These are phyloP conservation scores for Merodon equestris DNA, from an alignment of 2,888 invertebrate genomes.

Conservation along the genomic window DNA sequence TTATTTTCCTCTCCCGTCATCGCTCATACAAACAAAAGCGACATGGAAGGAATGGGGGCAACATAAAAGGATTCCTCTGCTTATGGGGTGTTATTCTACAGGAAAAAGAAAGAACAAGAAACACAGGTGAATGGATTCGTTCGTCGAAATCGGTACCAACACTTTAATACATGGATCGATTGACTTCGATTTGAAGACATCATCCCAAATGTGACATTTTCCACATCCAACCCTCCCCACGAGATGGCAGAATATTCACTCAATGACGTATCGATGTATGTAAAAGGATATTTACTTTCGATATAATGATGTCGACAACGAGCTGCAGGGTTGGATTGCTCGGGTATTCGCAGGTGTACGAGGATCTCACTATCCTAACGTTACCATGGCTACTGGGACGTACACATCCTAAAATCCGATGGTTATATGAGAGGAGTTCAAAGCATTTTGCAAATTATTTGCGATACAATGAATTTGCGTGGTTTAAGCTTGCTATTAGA, in stretches of 20 bases:
- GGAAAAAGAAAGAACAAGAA: neutral
- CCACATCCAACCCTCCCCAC: no score
- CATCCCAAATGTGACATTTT: conserved; percentile 27
- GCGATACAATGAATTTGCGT: no score
- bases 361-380: conserved; percentile 58
- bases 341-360: conserved; percentile 28
- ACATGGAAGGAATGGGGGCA: neutral
- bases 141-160: neutral
- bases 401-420: conserved; percentile 36
- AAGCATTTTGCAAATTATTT: no score
- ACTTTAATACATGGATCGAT: conserved; percentile 5
- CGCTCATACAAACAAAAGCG: neutral
- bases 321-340: neutral
- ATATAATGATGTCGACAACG: conserved; percentile 5
- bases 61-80: conserved; percentile 25
- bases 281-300: conserved; percentile 51
- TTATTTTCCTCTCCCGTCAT: conserved; percentile 13
- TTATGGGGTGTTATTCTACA: conserved; percentile 9
- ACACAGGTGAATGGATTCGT: conserved; percentile 41
- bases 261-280: conserved; percentile 3
- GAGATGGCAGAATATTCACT: conserved; percentile 22
- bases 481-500: no score
- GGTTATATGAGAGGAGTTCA: no score
- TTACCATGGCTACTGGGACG: conserved; percentile 41
- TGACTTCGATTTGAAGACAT: conserved; percentile 30